These are phyloP conservation scores for Betta splendens DNA, from an alignment of 2,797 vertebrate species.

Conservation along the genomic window DNA sequence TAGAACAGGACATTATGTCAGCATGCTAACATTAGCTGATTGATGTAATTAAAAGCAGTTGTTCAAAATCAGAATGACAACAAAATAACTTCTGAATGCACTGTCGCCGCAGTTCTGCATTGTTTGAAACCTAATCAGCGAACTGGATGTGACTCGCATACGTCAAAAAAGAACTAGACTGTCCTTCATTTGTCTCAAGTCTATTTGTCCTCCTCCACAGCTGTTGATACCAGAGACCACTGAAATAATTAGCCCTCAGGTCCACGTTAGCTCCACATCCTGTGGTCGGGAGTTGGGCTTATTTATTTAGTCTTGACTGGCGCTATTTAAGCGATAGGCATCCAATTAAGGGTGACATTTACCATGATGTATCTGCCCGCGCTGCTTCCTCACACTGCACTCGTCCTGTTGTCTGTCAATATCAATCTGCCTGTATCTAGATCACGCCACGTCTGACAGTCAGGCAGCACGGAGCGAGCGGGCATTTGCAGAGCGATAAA, in stretches of 20 bases:
- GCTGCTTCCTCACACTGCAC: constrained; percentile 33
- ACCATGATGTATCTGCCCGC: constrained; percentile 42
- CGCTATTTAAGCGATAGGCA: constrained; percentile 53
- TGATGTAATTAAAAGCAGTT: not conserved
- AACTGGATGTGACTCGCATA: constrained; percentile 19
- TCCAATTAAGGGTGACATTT: constrained; percentile 75
- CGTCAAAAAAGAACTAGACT: constrained; percentile 18
- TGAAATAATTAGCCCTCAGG: constrained; percentile 39
- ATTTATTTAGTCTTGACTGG: constrained; percentile 58
- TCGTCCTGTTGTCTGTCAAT: constrained; percentile 48
- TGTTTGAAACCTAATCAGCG: not conserved
- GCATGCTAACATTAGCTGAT: not conserved
- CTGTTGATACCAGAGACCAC: constrained; percentile 50
- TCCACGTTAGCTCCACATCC: constrained; percentile 49
- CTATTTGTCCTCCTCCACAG: constrained; percentile 45
- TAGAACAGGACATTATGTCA: not conserved
- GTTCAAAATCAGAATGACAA: not conserved
- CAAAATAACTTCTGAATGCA: too few species aligned
- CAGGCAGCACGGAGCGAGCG: constrained; percentile 24
- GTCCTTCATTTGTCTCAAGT: constrained; percentile 49
- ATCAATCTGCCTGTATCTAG: constrained; percentile 31
- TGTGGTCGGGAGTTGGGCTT: constrained; percentile 46
- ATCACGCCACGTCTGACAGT: constrained; percentile 51
- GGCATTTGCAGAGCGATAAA: constrained; percentile 50
- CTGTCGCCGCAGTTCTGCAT: constrained; percentile 4